Conservation (phyloP, 2,113 vertebrate species). For the Oryzias curvinotus region DNA sequence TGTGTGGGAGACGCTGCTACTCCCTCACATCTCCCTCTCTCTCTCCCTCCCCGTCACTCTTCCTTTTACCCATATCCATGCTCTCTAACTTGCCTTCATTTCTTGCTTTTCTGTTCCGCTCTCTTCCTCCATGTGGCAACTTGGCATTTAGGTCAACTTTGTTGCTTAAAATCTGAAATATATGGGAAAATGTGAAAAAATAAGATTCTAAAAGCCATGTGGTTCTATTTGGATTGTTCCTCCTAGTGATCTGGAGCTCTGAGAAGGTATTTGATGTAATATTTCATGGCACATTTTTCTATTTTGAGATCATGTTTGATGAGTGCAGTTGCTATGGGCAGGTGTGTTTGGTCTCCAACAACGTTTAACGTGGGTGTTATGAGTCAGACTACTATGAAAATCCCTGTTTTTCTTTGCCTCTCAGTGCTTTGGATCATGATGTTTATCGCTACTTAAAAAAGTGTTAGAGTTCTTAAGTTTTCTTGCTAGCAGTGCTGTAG, state of each 20-base stretch:
- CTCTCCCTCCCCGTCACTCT: background rate
- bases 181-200: background rate
- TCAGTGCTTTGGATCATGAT: background rate
- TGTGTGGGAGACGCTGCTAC: slow-evolving; percentile 46
- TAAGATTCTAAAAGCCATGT: background rate
- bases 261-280: too few relatives aligned
- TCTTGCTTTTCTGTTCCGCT: slow-evolving; percentile 24
- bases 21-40: slow-evolving; percentile 35
- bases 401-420: background rate
- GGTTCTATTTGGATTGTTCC: background rate
- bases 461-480: background rate
- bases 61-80: slow-evolving; percentile 25
- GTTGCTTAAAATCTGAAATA: background rate
- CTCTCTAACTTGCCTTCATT: slow-evolving; percentile 44
- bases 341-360: background rate
- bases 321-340: background rate
- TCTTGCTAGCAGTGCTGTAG: background rate
- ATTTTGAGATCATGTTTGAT: background rate
- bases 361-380: background rate
- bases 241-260: too few relatives aligned
- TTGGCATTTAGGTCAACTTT: slow-evolving; percentile 1
- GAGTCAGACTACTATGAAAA: background rate
- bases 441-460: background rate
- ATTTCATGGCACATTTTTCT: background rate
- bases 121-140: background rate